Evolutionary conservation across 2,113 vertebrate species (phyloP), one percentile per base, ranked within the genome.

Genomic region (Nothoprocta pentlandii): DNA sequence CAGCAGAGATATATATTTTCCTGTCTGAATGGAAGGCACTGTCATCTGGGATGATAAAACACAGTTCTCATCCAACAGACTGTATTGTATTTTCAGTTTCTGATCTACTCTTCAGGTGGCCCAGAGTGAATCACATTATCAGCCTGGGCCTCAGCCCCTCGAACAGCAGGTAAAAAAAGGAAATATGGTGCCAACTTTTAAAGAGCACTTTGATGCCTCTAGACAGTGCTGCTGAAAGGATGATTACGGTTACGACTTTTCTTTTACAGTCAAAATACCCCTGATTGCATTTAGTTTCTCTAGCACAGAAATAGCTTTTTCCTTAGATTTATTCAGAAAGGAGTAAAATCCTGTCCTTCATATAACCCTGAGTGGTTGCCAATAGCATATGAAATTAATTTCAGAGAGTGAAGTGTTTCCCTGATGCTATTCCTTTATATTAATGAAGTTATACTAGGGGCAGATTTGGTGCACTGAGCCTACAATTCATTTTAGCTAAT

Each of bases 401-500:
- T 94, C 59, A 95, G n/a, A 56, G 6, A 80, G 28, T 51, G 49
- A 94, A 88, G 26, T 83, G 85, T 92, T 89, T 79, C 56, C 63
- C 67, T 82, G 32, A 66, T 93, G 80, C 30, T 73, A 62, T 4
- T 34, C n/a, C 26, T 70, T 92, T 75, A 86, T 5, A 59, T 78
- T 68, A 95, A 91, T 56, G 61, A 22, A 92, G 17, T 66, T 85
- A 56, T 39, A 85, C n/a, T 62, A 2, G 1, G 46, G 66, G 59
- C 28, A 34, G 32, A 22, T 75, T 79, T 93, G 68, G 22, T 64
- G 26, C 91, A 77, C 32, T 23, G n/a, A 75, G 25, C 64, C n/a
- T 85, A 25, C 36, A 62, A 64, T 75, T 87, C 25, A 81, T 95
- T 92, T 70, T 61, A 70, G 51, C 22, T 92, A 92, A 93, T 92